These are phyloP conservation scores for Copidosoma aretas DNA, from an alignment of 2,888 invertebrate genomes.

Conservation along the genomic window DNA sequence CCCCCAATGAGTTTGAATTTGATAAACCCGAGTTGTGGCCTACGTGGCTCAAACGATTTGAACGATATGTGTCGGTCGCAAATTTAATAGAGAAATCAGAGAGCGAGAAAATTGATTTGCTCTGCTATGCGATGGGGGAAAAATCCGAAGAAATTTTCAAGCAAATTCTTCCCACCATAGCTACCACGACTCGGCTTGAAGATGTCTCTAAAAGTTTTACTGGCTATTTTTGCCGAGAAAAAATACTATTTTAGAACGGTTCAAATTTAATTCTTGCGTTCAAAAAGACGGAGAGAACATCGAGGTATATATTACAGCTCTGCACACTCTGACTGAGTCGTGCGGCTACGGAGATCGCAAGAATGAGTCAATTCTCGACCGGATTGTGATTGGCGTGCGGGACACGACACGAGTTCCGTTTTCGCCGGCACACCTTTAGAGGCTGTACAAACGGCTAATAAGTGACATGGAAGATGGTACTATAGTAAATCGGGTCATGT, in stretches of 20 bases:
- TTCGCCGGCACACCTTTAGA: no score
- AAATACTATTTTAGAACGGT: slow-evolving; percentile 38
- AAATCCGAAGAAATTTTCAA: slow-evolving; percentile 42
- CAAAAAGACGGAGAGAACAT: slow-evolving; percentile 39
- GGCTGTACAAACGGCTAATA: no score
- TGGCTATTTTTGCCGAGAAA: background rate
- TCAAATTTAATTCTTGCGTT: slow-evolving; percentile 42
- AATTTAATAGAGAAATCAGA: slow-evolving; percentile 26
- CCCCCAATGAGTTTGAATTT: no score
- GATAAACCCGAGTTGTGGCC: no score
- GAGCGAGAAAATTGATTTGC: slow-evolving; percentile 31
- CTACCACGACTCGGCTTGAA: no score
- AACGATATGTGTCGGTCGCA: no score
- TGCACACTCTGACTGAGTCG: slow-evolving; percentile 43
- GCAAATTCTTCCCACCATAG: slow-evolving; percentile 18
- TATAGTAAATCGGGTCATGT: no score
- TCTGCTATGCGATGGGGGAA: slow-evolving; percentile 41
- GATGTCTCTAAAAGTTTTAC: no score
- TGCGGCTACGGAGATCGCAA: slow-evolving; percentile 45
- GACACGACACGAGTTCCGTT: slow-evolving; percentile 26
- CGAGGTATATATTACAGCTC: slow-evolving; percentile 42
- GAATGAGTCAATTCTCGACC: slow-evolving; percentile 47
- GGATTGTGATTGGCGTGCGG: slow-evolving; percentile 48
- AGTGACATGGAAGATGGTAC: no score
- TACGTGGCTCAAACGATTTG: no score